Conservation (phyloP, 2,888 invertebrate genomes). For the Flexamia atlantica region DNA sequence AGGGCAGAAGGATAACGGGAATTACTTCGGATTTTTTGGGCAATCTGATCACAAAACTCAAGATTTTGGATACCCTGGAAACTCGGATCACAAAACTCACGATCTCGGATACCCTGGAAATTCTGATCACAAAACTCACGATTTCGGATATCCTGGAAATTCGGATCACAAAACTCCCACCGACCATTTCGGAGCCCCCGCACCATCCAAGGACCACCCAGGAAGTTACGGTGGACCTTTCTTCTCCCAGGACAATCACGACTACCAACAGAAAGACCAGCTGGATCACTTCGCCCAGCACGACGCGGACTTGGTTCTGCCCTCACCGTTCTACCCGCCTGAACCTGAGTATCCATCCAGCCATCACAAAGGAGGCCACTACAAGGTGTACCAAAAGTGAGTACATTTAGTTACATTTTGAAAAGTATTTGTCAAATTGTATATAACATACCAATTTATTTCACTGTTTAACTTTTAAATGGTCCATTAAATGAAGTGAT, state of each 20-base stretch:
- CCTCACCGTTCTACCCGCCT: constrained; percentile 37
- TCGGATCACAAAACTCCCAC: too few species aligned
- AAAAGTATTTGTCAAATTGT: too few species aligned
- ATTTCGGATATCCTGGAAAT: background rate
- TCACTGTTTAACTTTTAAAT: too few species aligned
- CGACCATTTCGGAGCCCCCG: too few species aligned
- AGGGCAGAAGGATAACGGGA: background rate
- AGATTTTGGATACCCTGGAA: too few species aligned
- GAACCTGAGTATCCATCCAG: constrained; percentile 34
- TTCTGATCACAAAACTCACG: background rate
- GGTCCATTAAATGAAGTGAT: too few species aligned
- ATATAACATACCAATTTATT: too few species aligned
- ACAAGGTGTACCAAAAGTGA: constrained; percentile 36
- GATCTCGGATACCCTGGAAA: background rate
- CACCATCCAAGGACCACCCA: background rate
- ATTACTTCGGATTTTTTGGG: background rate
- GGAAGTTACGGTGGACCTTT: background rate
- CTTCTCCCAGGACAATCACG: constrained; percentile 13
- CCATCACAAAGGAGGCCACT: constrained; percentile 27
- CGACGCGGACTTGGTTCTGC: constrained; percentile 27
- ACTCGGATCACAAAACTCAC: background rate
- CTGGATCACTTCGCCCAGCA: constrained; percentile 24
- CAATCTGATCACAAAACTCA: background rate
- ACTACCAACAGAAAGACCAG: constrained; percentile 13
- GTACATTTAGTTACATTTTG: constrained; percentile 2